Base-by-base conservation (phyloP, 1,140 invertebrate species). In the Sminthurides bifidus region DNA sequence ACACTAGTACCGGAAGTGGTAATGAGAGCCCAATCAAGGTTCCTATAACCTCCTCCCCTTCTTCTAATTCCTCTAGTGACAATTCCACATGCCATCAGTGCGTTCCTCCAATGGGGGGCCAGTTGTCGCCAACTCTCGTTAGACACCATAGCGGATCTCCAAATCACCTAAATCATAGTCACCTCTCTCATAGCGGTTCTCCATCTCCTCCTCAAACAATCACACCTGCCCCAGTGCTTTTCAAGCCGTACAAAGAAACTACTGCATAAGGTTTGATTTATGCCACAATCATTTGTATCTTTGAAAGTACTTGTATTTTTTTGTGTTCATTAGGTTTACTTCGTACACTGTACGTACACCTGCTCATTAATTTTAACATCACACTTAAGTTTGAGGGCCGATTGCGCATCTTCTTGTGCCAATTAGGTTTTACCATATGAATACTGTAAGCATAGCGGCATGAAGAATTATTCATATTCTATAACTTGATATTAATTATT, bases 161-260 rank as follows among this genome's bases (percentile, higher is more conserved):
- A n/a, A n/a, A n/a, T 45, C 29, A 19, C 43, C 26, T 10, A 15
- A 31, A 21, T 54, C 51, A 37, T 30, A 41, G 27, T 58, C 51
- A 53, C 30, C 35, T 23, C 26, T 19, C 35, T 4, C 6, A 23
- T 15, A 58, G 50, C 31, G 27, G 27, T 26, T 29, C 56, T 27
- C 59, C 44, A 24, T 56, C 52, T 24, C 59, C 52, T 19, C 27
- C 48, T 37, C 37, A 38, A 2, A 51, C 37, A 1, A 61, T 52
- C 30, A 51, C 54, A 4, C 33, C 50, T 44, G 35, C 40, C 4
- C 59, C 59, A n/a, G 30, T 55, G 3, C 35, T 61, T n/a, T 61
- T 61, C 37, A 55, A 61, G 46, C 56, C 62, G 10, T 64, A 64
- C 38, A 64, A 64, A 38, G 62, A 64, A 45, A 60, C 33, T 21